phyloP scores from a whole-genome alignment of 1,140 invertebrate genomes.

The Lamellibrachia luymesi region DNA sequence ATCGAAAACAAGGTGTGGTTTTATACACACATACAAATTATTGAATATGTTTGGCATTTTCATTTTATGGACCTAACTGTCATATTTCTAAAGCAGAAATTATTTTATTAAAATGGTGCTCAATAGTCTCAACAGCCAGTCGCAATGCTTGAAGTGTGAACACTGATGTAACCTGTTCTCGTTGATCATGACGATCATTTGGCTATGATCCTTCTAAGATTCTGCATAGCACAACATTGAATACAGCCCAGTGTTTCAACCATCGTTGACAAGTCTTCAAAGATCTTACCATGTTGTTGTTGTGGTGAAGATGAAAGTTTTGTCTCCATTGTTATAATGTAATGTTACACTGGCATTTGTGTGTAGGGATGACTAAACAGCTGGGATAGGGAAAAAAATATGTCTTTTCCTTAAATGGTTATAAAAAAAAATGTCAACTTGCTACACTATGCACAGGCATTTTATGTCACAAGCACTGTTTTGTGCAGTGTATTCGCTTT shows the following conservation, averaged over 20 bases:
- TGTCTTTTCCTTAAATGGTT: not conserved
- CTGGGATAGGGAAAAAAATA: not conserved
- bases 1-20: not conserved
- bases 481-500: not conserved
- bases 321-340: not conserved
- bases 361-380: not conserved
- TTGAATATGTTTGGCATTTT: not conserved
- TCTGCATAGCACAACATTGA: too few relatives aligned
- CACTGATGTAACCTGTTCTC: not conserved
- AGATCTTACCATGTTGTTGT: too few relatives aligned
- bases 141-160: not conserved
- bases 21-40: not conserved
- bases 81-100: not conserved
- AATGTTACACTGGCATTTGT: not conserved
- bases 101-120: not conserved
- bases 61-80: not conserved
- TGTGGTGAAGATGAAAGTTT: too few relatives aligned
- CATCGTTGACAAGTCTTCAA: too few relatives aligned
- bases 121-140: not conserved
- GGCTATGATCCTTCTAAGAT: not conserved
- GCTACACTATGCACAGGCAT: not conserved
- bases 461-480: not conserved
- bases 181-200: not conserved
- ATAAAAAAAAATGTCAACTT: not conserved
- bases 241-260: too few relatives aligned